Evolutionary conservation across 2,888 invertebrate genomes (phyloP), one percentile per base, ranked within the genome.

Genomic region (Xanthorhoe spadicearia): DNA sequence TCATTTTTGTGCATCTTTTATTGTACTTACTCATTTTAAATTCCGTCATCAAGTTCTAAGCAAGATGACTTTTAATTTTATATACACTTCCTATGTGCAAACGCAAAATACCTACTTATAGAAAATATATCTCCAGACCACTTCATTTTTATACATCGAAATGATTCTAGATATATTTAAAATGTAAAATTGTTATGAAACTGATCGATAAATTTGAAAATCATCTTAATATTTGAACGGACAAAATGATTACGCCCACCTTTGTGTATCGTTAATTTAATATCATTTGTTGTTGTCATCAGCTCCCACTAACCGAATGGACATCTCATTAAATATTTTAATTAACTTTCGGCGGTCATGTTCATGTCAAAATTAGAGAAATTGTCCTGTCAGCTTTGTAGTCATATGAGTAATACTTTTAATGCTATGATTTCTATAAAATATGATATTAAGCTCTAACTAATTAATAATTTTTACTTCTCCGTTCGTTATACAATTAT

Each of bases 261-360:
- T 81, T 79, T 80, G 83, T 80, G 81, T 83, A 74, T 81, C 77
- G 82, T 86, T 89, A 89, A 90, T 90, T 88, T 88, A 84, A 87
- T 88, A 85, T 85, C 86, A 92, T 92, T 91, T 89, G 87, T 92
- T 82, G 80, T 77, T 88, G 92, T 92, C 92, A 87, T 84, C 88
- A 82, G 82, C 81, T 82, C 80, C 84, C 82, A 83, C 85, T 81
- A 83, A 85, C 84, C 77, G 81, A 85, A 82, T 82, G 80, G 78
- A 81, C 81, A 82, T 83, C 87, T 89, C 89, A 91, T 92, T 91
- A 89, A 88, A 86, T 92, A 92, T 90, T 92, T 90, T 92, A 92
- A 92, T 91, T 89, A 89, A 86, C 87, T 87, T 89, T 88, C 85
- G 81, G 83, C 81, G 82, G 74, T 76, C 83, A 83, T 86, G 86